These are phyloP conservation scores for Alviniconcha marisindica DNA, from an alignment of 1,140 invertebrate genomes.

Conservation along the genomic window DNA sequence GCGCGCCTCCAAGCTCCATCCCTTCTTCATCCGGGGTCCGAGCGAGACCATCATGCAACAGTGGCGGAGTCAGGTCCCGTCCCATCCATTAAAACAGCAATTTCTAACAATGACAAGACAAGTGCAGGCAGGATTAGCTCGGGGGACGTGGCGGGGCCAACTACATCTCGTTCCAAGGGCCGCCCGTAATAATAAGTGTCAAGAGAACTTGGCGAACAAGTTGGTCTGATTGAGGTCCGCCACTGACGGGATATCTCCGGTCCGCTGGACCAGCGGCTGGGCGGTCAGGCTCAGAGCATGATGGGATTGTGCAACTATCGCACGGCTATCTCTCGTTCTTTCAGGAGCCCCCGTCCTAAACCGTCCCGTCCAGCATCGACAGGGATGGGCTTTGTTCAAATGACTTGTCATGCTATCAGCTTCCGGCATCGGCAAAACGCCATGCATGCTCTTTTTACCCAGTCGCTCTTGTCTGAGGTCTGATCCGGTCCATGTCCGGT, in stretches of 20 bases:
- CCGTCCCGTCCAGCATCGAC: background rate
- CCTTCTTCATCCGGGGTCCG: slow-evolving; percentile 16
- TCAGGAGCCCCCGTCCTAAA: background rate
- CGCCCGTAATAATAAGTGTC: slow-evolving; percentile 38
- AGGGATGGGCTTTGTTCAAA: slow-evolving; percentile 26
- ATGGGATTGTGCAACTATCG: slow-evolving; percentile 28
- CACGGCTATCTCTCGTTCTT: background rate
- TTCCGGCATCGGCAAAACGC: background rate
- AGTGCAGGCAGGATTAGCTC: slow-evolving; percentile 33
- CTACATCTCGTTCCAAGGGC: slow-evolving; percentile 12
- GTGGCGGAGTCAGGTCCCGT: slow-evolving; percentile 29
- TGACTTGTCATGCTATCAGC: slow-evolving; percentile 33
- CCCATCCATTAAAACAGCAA: slow-evolving; percentile 41
- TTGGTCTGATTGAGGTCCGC: background rate
- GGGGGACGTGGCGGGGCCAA: slow-evolving; percentile 23
- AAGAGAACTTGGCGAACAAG: slow-evolving; percentile 36
- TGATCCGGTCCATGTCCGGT: background rate
- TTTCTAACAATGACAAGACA: slow-evolving; percentile 44
- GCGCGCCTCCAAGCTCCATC: slow-evolving; percentile 14
- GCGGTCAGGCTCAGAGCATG: slow-evolving; percentile 4
- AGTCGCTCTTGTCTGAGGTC: slow-evolving; percentile 23
- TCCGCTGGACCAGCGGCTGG: slow-evolving; percentile 6
- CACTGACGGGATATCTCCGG: background rate
- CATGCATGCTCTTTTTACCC: slow-evolving; percentile 9
- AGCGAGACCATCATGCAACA: slow-evolving; percentile 29